phyloP scores from a whole-genome alignment of 2,888 invertebrate genomes.

The Drosophila nr. medialis region DNA sequence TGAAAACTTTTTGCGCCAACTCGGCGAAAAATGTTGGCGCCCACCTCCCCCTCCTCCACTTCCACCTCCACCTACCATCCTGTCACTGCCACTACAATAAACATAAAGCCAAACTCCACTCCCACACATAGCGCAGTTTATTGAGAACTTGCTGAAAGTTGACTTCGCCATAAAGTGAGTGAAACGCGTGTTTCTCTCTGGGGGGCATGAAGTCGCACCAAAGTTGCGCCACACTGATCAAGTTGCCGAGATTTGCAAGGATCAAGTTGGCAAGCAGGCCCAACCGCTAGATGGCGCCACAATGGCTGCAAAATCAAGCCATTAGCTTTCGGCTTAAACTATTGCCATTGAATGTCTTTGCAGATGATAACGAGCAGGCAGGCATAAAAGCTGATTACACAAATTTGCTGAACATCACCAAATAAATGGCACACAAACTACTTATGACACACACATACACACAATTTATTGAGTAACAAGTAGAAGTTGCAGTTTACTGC shows the following conservation, averaged over 20 bases:
- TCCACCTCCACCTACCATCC: neutral
- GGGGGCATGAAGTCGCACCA: neutral
- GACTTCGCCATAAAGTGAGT: slow-evolving; percentile 24
- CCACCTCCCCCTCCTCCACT: neutral
- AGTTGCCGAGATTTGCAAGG: slow-evolving; percentile 33
- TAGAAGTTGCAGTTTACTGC: slow-evolving; percentile 10
- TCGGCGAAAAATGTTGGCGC: slow-evolving; percentile 21
- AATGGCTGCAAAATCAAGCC: neutral
- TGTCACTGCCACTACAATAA: neutral
- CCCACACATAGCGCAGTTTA: slow-evolving; percentile 36
- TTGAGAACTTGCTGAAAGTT: slow-evolving; percentile 52
- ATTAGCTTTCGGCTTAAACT: neutral
- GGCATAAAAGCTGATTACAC: slow-evolving; percentile 1
- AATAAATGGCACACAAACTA: neutral
- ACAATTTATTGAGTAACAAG: neutral
- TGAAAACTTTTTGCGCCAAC: slow-evolving; percentile 45
- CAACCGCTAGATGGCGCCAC: slow-evolving; percentile 11
- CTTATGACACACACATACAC: neutral
- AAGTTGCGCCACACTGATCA: slow-evolving; percentile 46
- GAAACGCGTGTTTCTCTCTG: slow-evolving; percentile 5
- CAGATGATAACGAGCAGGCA: slow-evolving; percentile 1
- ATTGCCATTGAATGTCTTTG: neutral
- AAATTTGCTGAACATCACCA: neutral
- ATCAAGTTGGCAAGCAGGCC: slow-evolving; percentile 33
- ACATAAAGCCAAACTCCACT: neutral